Evolutionary conservation across 2,113 vertebrate genomes (phyloP).

Genomic region (Prolemur simus): DNA sequence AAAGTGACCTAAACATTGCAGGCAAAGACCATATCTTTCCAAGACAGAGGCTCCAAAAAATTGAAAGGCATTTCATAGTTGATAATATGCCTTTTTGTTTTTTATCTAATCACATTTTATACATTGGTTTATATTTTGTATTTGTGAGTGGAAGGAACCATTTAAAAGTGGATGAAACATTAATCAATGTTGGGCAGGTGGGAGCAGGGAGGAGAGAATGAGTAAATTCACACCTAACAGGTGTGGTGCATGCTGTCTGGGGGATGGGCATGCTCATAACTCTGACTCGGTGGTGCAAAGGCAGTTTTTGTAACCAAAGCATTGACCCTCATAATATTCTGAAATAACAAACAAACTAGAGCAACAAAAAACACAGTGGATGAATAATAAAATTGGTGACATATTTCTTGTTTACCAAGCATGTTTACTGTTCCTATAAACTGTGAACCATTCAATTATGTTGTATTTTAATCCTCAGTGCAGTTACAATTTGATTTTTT

Average conservation of each 20-base stretch:
- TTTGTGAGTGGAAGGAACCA: background rate
- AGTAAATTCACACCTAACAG: no score
- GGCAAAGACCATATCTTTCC: background rate
- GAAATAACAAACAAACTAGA: no score
- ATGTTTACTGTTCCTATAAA: background rate
- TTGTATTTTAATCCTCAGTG: background rate
- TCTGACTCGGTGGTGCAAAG: no score
- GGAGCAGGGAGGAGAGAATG: no score
- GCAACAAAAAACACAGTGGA: background rate
- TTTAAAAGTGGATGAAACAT: background rate
- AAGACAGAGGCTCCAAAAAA: background rate
- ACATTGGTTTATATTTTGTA: background rate
- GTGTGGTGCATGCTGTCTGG: no score
- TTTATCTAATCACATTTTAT: background rate
- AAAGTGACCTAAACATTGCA: background rate
- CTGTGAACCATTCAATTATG: background rate
- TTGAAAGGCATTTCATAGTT: background rate
- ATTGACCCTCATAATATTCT: no score
- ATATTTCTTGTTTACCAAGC: background rate
- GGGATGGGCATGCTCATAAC: no score
- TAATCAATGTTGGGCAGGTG: no score
- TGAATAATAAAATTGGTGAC: background rate
- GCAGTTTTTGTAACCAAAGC: no score
- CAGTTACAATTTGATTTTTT: background rate
- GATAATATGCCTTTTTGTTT: background rate